Evolutionary conservation across 2,113 vertebrate species (phyloP).

Genomic region (Lophius piscatorius): DNA sequence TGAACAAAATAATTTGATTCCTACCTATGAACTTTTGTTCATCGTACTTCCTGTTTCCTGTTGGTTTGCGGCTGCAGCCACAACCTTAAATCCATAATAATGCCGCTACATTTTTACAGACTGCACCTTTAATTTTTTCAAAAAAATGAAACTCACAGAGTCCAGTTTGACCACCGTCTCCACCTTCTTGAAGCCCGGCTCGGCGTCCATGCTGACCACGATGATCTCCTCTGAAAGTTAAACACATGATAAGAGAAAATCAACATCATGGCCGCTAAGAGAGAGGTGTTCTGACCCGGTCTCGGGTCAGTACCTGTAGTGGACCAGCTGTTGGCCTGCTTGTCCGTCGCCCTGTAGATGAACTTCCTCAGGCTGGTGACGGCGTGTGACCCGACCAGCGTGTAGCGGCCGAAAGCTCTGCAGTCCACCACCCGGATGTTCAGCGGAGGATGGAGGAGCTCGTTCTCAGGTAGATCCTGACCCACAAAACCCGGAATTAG

Average conservation of each 20-base stretch:
- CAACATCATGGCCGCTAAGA: background rate
- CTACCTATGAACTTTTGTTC: too few relatives aligned
- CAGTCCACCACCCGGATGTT: slow-evolving; percentile 98
- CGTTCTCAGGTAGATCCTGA: slow-evolving; percentile 95
- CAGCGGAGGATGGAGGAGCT: slow-evolving; percentile 92
- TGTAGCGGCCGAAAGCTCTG: slow-evolving; percentile 95
- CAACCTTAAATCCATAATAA: too few relatives aligned
- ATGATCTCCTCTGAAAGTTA: slow-evolving; percentile 71
- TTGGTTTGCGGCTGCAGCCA: too few relatives aligned
- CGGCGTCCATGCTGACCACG: slow-evolving; percentile 88
- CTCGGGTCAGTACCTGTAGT: slow-evolving; percentile 81
- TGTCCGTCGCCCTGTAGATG: slow-evolving; percentile 87
- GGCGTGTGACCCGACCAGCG: slow-evolving; percentile 90
- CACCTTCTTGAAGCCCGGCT: slow-evolving; percentile 89
- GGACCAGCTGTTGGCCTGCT: slow-evolving; percentile 81
- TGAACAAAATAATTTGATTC: too few relatives aligned
- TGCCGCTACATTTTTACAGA: too few relatives aligned
- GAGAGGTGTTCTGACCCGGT: too few relatives aligned
- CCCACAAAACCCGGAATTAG: slow-evolving; percentile 6
- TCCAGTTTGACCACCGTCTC: slow-evolving; percentile 97
- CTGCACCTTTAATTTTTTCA: background rate
- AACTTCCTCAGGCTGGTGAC: slow-evolving; percentile 92
- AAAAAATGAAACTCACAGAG: slow-evolving; percentile 80
- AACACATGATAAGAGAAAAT: background rate
- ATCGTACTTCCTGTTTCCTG: too few relatives aligned